phyloP scores from a whole-genome alignment of 2,797 vertebrate genomes.

The Liasis olivaceus region DNA sequence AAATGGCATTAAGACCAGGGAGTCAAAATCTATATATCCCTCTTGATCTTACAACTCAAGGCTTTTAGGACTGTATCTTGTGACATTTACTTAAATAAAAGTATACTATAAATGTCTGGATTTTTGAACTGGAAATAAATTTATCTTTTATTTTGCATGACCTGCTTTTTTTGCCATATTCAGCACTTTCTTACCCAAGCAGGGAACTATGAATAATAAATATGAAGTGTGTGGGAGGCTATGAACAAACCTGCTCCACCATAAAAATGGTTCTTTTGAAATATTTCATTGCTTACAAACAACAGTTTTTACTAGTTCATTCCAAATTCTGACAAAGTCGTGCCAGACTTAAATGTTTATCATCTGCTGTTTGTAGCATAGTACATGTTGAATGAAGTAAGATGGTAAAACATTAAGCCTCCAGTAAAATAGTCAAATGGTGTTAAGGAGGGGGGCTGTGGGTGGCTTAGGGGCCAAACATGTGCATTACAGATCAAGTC shows the following conservation, averaged over 20 bases:
- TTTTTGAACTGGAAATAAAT: slow-evolving; percentile 15
- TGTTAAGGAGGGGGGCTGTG: neutral
- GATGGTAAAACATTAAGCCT: neutral
- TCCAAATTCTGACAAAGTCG: slow-evolving; percentile 5
- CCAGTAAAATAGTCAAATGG: neutral
- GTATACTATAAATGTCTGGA: slow-evolving; percentile 4
- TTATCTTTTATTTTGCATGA: slow-evolving; percentile 10
- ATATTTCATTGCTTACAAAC: slow-evolving; percentile 24
- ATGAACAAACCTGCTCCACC: slow-evolving; percentile 10
- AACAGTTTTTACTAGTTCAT: slow-evolving; percentile 12
- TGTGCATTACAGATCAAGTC: neutral
- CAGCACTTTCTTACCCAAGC: slow-evolving; percentile 16
- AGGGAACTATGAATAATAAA: neutral
- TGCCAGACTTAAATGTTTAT: slow-evolving; percentile 31
- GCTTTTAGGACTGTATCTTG: neutral
- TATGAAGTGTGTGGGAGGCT: neutral
- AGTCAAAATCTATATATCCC: neutral
- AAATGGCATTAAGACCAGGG: neutral
- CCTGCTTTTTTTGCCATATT: neutral
- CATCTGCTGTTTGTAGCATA: slow-evolving; percentile 32
- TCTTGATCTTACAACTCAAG: neutral
- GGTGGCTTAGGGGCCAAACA: neutral
- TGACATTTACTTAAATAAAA: neutral
- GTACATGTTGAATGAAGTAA: slow-evolving; percentile 5
- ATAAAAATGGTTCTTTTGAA: neutral